phyloP scores from a whole-genome alignment of 1,140 invertebrate species.

The Limonius californicus region DNA sequence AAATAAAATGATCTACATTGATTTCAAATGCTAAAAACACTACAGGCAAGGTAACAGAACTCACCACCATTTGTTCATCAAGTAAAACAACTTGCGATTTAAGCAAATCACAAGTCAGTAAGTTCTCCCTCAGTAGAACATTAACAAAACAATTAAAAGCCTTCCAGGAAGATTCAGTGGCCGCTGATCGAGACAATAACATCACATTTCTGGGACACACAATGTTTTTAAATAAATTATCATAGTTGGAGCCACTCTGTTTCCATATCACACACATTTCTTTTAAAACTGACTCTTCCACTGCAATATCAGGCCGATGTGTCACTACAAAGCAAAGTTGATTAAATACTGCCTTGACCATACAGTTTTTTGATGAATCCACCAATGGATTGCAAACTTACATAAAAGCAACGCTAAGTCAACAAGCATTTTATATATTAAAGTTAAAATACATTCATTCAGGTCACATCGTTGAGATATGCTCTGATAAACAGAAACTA shows the following conservation, averaged over 20 bases:
- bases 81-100: constrained; percentile 39
- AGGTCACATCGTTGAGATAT: constrained; percentile 29
- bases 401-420: constrained; percentile 35
- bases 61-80: constrained; percentile 36
- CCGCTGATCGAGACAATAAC: constrained; percentile 23
- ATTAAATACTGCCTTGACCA: neutral
- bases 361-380: neutral
- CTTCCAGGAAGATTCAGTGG: constrained; percentile 22
- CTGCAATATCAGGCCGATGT: neutral
- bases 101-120: constrained; percentile 32
- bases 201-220: constrained; percentile 33
- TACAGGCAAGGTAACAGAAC: neutral
- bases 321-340: constrained; percentile 13
- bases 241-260: neutral
- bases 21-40: neutral
- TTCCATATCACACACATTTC: neutral
- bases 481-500: too few relatives aligned
- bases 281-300: neutral
- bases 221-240: constrained; percentile 32
- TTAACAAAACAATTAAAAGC: constrained; percentile 28
- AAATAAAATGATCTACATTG: neutral
- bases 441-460: constrained; percentile 29
- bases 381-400: too few relatives aligned
- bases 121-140: constrained; percentile 25
- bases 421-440: constrained; percentile 25